Evolutionary conservation across 2,888 invertebrate genomes (phyloP), one percentile per base, ranked within the genome.

Genomic region (Drosophila paramelanica): DNA sequence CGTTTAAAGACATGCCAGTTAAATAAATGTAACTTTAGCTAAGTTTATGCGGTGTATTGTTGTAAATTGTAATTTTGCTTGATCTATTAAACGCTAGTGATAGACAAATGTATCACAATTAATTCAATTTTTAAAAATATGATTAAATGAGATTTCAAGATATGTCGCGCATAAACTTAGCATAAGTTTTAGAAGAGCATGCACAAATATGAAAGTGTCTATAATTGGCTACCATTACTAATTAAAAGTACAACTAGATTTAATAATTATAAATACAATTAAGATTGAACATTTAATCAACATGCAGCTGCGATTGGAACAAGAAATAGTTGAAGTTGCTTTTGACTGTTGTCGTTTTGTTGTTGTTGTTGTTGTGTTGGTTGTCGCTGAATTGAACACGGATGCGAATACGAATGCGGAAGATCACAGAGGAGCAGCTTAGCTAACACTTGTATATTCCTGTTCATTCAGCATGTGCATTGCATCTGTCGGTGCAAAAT

Each of bases 401-500:
- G 61, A 50, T 71, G 46, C 59, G 31, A 27, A 31, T 43, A 27
- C 27, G 27, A 27, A 27, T 11, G 45, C 62, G 39, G 58, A 55
- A 53, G 69, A 78, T 70, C 79, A 75, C 75, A 71, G 75, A 49
- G 25, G 41, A 57, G 61, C 60, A 59, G 73, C 61, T 83, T 90
- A 91, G 75, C 89, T 84, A 72, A 91, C 81, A 88, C 78, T 66
- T 60, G 75, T 89, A 80, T 88, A 91, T 74, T 92, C 92, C 86
- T 91, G 92, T 87, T 93, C 93, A 88, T 94, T 94, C 74, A 95
- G 93, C 93, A 96, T 95, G 83, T 94, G 94, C 81, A 95, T 94
- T 86, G 94, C 95, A 90, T 96, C 95, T 74, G 93, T 94, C 39
- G 95, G 95, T 87, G 95, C 94, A 81, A 95, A 94, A 91, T 95